Percentiles rank a stretch among this genome's conserved stretches.
Conservation (phyloP, 1,140 invertebrate genomes). For the Sinella curviseta region DNA sequence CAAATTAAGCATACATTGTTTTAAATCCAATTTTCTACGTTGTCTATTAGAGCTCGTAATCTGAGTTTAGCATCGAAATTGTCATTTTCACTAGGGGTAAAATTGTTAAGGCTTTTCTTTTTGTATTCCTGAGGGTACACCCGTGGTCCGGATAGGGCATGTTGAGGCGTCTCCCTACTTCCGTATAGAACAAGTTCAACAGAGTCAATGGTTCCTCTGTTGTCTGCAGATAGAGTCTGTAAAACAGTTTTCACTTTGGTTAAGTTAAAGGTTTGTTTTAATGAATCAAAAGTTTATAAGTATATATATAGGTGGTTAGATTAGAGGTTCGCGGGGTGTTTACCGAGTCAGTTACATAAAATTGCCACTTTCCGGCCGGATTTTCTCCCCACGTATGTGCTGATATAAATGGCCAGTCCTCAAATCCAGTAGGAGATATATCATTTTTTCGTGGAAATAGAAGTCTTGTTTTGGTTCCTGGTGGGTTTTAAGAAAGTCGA, state of each 20-base stretch:
- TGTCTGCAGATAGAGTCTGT: slow-evolving; percentile 57
- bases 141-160: slow-evolving; percentile 62
- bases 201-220: slow-evolving; percentile 61
- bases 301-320: too few relatives aligned
- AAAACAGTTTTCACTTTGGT: slow-evolving; percentile 39
- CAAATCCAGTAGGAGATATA: slow-evolving; percentile 69
- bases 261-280: slow-evolving; percentile 10
- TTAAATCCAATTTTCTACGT: slow-evolving; percentile 19
- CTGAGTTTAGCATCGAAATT: neutral
- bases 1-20: too few relatives aligned
- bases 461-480: slow-evolving; percentile 71
- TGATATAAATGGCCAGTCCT: slow-evolving; percentile 84
- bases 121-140: slow-evolving; percentile 61
- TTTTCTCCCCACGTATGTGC: slow-evolving; percentile 90
- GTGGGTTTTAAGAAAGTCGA: slow-evolving; percentile 50
- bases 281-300: neutral
- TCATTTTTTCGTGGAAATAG: slow-evolving; percentile 72
- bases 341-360: slow-evolving; percentile 66
- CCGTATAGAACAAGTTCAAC: slow-evolving; percentile 68
- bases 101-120: slow-evolving; percentile 33
- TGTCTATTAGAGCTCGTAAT: neutral
- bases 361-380: slow-evolving; percentile 71
- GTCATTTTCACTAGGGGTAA: neutral
- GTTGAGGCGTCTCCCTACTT: slow-evolving; percentile 64
- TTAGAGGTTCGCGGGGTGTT: neutral